Base-by-base conservation (phyloP, 2,888 invertebrate genomes). In the Lapara coniferarum region DNA sequence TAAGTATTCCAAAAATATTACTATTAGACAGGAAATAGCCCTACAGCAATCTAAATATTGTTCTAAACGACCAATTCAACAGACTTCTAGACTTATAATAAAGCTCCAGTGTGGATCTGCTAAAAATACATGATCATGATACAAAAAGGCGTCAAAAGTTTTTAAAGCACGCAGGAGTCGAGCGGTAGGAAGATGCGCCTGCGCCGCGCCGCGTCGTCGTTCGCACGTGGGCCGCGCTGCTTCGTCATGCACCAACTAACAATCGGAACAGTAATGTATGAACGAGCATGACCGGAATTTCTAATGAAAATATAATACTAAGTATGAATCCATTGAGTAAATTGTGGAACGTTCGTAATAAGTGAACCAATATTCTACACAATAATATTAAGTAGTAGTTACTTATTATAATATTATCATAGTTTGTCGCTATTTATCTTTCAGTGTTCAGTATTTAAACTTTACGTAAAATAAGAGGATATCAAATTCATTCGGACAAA, bases 191-290 rank as follows among this genome's bases (percentile, higher is more conserved):
- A 63, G 63, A 63, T 63, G 63, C 63, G 16, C 63, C 19, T 63
- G 46, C 63, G 37, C 37, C 37, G 46, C 63, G 37, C 37, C 37
- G 37, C 37, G 37, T 37, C 37, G 63, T 63, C 7, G 63, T 7
- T 49, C 46, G 49, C 63, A 63, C 63, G 63, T 63, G 63, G 63
- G 63, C 19, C 19, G 46, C 6, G 49, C 13, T 63, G 63, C 63
- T 63, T 63, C 63, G 63, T 63, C 63, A 63, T 63, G 63, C 63
- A 63, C 63, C 63, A 63, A 63, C 63, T 63, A 19, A 63, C 63
- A 63, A 63, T 63, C 63, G 63, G 63, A 63, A 63, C 63, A 63
- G 63, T 63, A 63, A 63, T 63, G 63, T 63, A 63, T 63, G 63
- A 49, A 46, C 63, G 63, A 49, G 49, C 63, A 63, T 63, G 63